These are phyloP conservation scores for Pseudeuparius sepicola DNA, from an alignment of 2,888 invertebrate genomes.

Conservation along the genomic window DNA sequence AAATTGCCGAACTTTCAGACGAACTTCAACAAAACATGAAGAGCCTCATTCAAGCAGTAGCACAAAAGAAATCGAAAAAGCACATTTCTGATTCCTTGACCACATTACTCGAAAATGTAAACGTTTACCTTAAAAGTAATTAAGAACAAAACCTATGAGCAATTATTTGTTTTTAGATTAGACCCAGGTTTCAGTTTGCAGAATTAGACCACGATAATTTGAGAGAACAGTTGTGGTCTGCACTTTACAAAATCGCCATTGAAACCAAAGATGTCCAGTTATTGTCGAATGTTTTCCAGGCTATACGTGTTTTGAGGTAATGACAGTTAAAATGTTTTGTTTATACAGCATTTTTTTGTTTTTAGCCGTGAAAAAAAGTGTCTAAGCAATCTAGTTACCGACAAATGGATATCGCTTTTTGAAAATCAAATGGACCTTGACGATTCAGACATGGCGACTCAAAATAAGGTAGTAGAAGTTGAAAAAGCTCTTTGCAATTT, in stretches of 20 bases:
- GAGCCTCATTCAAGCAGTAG: too few species aligned
- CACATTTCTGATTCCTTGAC: too few species aligned
- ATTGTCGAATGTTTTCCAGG: conserved; percentile 47
- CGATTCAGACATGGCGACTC: conserved; percentile 38
- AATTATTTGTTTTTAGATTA: not conserved
- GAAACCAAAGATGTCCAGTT: conserved; percentile 38
- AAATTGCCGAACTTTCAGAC: too few species aligned
- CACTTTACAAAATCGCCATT: conserved; percentile 49
- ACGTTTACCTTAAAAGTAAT: too few species aligned
- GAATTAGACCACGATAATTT: not conserved
- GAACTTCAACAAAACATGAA: too few species aligned
- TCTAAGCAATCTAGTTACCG: conserved; percentile 56
- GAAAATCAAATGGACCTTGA: conserved; percentile 56
- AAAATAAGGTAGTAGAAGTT: conserved; percentile 61
- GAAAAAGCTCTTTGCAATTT: conserved; percentile 85
- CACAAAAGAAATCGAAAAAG: too few species aligned
- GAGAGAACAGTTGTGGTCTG: conserved; percentile 51
- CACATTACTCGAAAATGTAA: too few species aligned
- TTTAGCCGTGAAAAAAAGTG: conserved; percentile 69
- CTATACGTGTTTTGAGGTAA: conserved; percentile 59
- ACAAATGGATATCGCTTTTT: conserved; percentile 57
- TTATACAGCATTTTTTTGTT: conserved; percentile 11
- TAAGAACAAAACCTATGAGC: conserved; percentile 2
- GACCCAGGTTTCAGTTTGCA: not conserved
- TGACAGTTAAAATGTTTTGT: not conserved